Evolutionary conservation across 2,888 invertebrate genomes (phyloP).

Genomic region (Drosophila setosimentum): DNA sequence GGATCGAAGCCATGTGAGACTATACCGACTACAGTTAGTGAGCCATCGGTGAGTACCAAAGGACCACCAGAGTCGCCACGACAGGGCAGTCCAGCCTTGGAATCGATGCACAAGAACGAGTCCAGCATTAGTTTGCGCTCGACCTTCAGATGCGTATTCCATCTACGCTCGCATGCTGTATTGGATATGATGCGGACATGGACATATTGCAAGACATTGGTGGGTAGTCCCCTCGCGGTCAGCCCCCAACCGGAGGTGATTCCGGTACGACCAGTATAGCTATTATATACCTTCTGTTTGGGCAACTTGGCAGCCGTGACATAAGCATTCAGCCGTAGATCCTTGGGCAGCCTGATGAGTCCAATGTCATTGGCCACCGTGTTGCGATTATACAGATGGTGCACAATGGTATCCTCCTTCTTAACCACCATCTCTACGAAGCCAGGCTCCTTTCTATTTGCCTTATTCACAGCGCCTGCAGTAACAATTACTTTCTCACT

Average conservation of each 20-base stretch:
- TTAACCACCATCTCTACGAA: slow-evolving; percentile 15
- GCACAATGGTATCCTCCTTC: slow-evolving; percentile 30
- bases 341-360: slow-evolving; percentile 37
- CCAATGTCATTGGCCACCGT: slow-evolving; percentile 52
- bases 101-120: slow-evolving; percentile 54
- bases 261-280: slow-evolving; percentile 21
- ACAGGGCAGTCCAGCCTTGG: slow-evolving; percentile 58
- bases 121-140: slow-evolving; percentile 27
- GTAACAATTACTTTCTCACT: slow-evolving; percentile 37
- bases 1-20: slow-evolving; percentile 65
- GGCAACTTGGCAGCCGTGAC: slow-evolving; percentile 46
- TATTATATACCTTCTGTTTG: not conserved
- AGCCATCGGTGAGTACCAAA: slow-evolving; percentile 46
- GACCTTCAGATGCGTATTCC: slow-evolving; percentile 39
- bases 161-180: slow-evolving; percentile 38
- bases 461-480: slow-evolving; percentile 36
- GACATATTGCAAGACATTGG: slow-evolving; percentile 43
- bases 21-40: slow-evolving; percentile 54
- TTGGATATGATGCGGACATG: slow-evolving; percentile 48
- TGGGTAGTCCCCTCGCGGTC: slow-evolving; percentile 15
- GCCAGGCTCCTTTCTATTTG: not conserved
- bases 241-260: slow-evolving; percentile 61
- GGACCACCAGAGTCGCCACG: slow-evolving; percentile 65
- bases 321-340: slow-evolving; percentile 18
- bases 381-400: slow-evolving; percentile 26